phyloP scores from a whole-genome alignment of 2,797 vertebrate species.

The Gallinago stenura region DNA sequence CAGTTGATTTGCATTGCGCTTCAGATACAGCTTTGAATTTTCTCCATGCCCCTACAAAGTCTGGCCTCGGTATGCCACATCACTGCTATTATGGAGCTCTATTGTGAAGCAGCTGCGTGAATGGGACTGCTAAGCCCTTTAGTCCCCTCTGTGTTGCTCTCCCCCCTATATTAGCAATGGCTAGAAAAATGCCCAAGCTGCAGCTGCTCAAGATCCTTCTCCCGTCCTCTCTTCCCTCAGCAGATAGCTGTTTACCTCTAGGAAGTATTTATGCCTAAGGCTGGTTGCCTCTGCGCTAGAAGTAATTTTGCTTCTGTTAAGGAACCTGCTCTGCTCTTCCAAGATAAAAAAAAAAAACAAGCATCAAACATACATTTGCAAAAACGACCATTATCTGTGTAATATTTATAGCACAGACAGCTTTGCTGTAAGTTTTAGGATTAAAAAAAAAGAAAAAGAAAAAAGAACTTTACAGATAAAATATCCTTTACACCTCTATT shows the following conservation, averaged over 20 bases:
- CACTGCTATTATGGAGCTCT: background rate
- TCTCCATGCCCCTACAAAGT: background rate
- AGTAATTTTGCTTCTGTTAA: background rate
- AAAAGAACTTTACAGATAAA: background rate
- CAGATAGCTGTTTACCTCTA: background rate
- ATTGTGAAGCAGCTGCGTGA: rapidly evolving
- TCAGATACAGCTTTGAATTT: background rate
- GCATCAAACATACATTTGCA: background rate
- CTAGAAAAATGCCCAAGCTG: background rate
- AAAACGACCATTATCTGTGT: background rate
- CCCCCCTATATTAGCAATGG: background rate
- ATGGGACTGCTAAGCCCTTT: background rate
- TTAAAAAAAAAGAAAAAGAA: background rate
- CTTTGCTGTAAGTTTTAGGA: background rate
- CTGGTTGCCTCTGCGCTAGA: background rate
- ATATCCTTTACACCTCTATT: slow-evolving; percentile 6
- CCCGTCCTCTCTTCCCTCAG: background rate
- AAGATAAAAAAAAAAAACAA: background rate
- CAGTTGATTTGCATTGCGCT: background rate
- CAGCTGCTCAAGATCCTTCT: background rate
- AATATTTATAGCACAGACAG: background rate
- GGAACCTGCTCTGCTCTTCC: background rate
- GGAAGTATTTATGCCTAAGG: background rate
- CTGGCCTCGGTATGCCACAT: background rate
- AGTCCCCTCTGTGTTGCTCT: rapidly evolving